Base-by-base conservation (phyloP, 1,140 invertebrate genomes). In the Drosophila funebris region DNA sequence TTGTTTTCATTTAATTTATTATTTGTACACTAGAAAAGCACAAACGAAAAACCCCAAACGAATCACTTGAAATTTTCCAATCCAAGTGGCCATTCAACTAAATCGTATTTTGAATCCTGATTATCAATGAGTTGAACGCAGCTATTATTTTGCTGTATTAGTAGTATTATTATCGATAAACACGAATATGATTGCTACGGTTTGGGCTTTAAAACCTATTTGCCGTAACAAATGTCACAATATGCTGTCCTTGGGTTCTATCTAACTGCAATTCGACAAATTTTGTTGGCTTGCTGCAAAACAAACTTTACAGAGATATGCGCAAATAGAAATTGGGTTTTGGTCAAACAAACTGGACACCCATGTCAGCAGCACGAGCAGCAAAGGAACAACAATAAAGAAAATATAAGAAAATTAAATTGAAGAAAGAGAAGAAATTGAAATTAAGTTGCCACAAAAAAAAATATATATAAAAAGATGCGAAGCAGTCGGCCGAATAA, bases 361-460 rank as follows among this genome's bases (percentile, higher is more conserved):
- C 71, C 57, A 69, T 56, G 57, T 62, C 71, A 62, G 64, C 54
- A 72, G 53, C 66, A 73, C 44, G 43, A 48, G 50, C 18, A 22
- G 44, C 41, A 33, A 36, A 16, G 16, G 36, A 63, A 48, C 50
- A 64, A 41, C 52, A 54, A 22, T 16, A 31, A 54, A 13, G 20
- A 58, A 27, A 50, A 29, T 4, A 16, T 37, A 37, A 8, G 11
- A 29, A 33, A 67, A 67, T 29, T 24, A 64, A 68, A 11, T 43
- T 27, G 14, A 50, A 58, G 41, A 48, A 48, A 11, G 48, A 48
- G 48, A 64, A 63, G 82, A 78, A 81, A 73, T 81, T 80, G 83
- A 87, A 87, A 87, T 87, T 82, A 87, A 88, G 78, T 88, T 87
- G 82, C 75, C 71, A 71, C 77, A 81, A 77, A 77, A 75, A 67